Evolutionary conservation across 1,140 invertebrate species (phyloP).

Genomic region (Eubasilissa regina): DNA sequence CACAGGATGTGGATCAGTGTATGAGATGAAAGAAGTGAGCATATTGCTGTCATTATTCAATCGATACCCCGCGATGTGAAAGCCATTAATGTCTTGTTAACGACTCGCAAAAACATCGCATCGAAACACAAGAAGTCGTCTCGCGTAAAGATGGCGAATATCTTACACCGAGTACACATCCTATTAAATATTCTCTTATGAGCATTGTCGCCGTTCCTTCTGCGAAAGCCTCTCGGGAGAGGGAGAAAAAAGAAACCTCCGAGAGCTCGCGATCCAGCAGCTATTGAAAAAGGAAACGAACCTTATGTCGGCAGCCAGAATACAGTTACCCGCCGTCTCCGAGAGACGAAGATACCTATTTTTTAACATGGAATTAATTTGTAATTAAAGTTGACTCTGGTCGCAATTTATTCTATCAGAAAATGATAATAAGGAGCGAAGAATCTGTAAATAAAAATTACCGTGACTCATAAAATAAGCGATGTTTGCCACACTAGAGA

Average conservation of each 20-base stretch:
- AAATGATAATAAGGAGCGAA: neutral
- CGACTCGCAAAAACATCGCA: neutral
- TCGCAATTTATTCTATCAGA: no score
- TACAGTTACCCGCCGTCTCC: conserved; percentile 6
- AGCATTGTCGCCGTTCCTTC: conserved; percentile 26
- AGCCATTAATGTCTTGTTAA: conserved; percentile 3
- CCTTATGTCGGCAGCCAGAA: neutral
- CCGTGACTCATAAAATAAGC: no score
- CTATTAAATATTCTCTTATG: conserved; percentile 16
- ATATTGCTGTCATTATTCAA: no score
- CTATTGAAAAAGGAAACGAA: conserved; percentile 5
- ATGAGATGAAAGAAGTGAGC: no score
- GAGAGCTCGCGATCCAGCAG: neutral
- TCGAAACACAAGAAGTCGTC: neutral
- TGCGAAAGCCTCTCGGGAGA: neutral
- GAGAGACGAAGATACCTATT: neutral
- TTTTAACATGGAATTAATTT: conserved; percentile 22
- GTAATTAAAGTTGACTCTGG: conserved; percentile 8
- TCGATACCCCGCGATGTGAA: neutral
- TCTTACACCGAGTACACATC: neutral
- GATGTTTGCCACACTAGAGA: no score
- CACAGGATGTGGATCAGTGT: no score
- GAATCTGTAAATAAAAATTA: neutral
- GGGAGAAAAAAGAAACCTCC: neutral
- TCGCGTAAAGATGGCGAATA: no score